Base-by-base conservation (phyloP, 1,140 invertebrate species). In the Eciton burchellii region DNA sequence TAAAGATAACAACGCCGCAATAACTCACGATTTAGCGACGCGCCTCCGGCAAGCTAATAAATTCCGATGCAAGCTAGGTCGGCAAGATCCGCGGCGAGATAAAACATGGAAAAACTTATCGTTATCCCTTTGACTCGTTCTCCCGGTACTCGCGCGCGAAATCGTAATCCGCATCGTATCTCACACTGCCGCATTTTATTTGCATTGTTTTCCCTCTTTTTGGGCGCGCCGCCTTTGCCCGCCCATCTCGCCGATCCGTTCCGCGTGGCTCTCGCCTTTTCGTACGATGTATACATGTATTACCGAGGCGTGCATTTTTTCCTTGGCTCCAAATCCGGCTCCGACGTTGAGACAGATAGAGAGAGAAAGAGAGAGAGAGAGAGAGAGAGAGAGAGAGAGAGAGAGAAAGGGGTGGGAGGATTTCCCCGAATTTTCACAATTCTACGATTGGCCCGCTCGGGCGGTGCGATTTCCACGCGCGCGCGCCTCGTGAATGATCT, bases 11-110 rank as follows among this genome's bases (percentile, higher is more conserved):
- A 45, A 21, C 35, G 24, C 24, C 45, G 65, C 47, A 63, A 79
- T 79, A 79, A 79, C 63, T 79, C 63, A 79, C 63, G 74, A 79
- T 79, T 79, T 79, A 79, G 74, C 63, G 49, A 79, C 74, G 49
- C 49, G 62, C 62, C 74, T 65, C 62, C 74, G 49, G 74, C 74
- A 29, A 79, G 74, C 74, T 79, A 79, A 79, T 79, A 79, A 79
- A 79, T 79, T 70, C 6, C 35, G 68, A 74, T 74, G 63, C 49
- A 56, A n/a, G 74, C 63, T 68, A 56, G 29, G 35, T 45, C 63
- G 49, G 19, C 35, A 56, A 70, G 74, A 79, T 66, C 35, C 49
- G 24, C 60, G 73, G 59, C 24, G 41, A 24, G 74, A 54, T 57
- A 79, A 56, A 26, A 57, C 63, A 68, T 79, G 63, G 74, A 68